Percentiles rank a stretch among this genome's conserved stretches.
phyloP scores from a whole-genome alignment of 1,140 invertebrate species.

The Coboldia fuscipes region DNA sequence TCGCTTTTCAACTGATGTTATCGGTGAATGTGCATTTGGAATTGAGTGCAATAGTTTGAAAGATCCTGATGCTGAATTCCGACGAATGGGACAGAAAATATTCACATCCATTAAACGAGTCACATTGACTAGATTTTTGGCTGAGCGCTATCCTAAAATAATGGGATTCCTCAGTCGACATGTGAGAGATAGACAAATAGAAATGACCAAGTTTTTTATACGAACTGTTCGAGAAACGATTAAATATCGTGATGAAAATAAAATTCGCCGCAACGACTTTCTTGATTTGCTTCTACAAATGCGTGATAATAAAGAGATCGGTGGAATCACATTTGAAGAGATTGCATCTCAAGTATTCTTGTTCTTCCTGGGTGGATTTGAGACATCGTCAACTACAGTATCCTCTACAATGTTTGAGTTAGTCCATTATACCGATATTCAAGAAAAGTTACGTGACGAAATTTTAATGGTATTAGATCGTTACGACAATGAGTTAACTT shows the following conservation, averaged over 20 bases:
- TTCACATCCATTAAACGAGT: no score
- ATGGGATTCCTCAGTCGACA: no score
- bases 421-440: slow-evolving; percentile 24
- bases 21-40: slow-evolving; percentile 31
- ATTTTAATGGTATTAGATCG: slow-evolving; percentile 16
- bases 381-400: slow-evolving; percentile 26
- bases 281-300: slow-evolving; percentile 22
- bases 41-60: slow-evolving; percentile 27
- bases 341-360: slow-evolving; percentile 2
- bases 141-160: no score
- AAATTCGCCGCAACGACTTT: slow-evolving; percentile 29
- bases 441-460: slow-evolving; percentile 25
- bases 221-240: slow-evolving; percentile 24
- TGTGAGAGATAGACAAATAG: no score
- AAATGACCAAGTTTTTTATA: slow-evolving; percentile 18
- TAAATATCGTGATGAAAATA: slow-evolving; percentile 23
- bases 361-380: slow-evolving; percentile 23
- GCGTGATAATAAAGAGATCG: background rate
- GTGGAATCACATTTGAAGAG: background rate
- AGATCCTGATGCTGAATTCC: slow-evolving; percentile 25
- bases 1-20: slow-evolving; percentile 31
- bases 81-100: slow-evolving; percentile 20
- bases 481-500: slow-evolving; percentile 11
- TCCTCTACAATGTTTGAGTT: slow-evolving; percentile 22
- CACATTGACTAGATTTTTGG: no score